phyloP scores from a whole-genome alignment of 1,140 invertebrate genomes.

The honey bee (Apis mellifera) region Amel_HAv3.1 CM009935.2:7894501-7895000 shows the following conservation, averaged over 20 bases:
- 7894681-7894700: constrained; percentile 23
- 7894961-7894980: constrained; percentile 27
- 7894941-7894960: constrained; percentile 10
- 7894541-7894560: background rate
- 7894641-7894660: background rate
- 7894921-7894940: background rate
- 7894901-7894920: constrained; percentile 8
- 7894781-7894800: constrained; percentile 74
- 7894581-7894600: background rate
- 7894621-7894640: background rate
- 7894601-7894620: background rate
- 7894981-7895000: constrained; percentile 18
- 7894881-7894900: constrained; percentile 41
- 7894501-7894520: background rate
- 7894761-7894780: constrained; percentile 70
- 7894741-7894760: constrained; percentile 76
- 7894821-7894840: constrained; percentile 79
- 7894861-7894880: constrained; percentile 51
- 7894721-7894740: constrained; percentile 59
- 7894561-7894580: background rate
- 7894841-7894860: constrained; percentile 78
- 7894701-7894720: constrained; percentile 38
- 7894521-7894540: background rate
- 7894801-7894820: constrained; percentile 80
- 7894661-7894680: background rate